phyloP scores from a whole-genome alignment of 2,888 invertebrate species.

The Holacanthella duospinosa region DNA sequence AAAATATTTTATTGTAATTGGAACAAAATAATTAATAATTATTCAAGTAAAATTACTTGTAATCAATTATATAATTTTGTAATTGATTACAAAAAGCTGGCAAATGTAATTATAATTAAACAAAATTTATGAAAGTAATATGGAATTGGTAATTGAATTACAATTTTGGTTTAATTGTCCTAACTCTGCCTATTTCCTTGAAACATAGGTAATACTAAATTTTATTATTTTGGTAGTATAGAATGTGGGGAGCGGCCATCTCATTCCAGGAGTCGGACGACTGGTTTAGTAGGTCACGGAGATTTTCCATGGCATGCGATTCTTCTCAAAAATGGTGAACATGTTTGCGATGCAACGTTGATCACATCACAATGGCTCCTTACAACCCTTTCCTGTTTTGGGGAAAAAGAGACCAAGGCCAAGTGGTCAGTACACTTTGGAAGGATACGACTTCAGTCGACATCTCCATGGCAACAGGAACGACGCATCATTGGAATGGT shows the following conservation, averaged over 20 bases:
- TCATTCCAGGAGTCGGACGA: constrained; percentile 42
- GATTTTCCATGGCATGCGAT: constrained; percentile 76
- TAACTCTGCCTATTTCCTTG: too few relatives aligned
- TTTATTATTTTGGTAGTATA: too few relatives aligned
- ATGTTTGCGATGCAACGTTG: constrained; percentile 78
- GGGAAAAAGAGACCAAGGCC: constrained; percentile 44
- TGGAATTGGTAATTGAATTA: too few relatives aligned
- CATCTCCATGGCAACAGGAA: constrained; percentile 80
- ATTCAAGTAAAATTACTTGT: too few relatives aligned
- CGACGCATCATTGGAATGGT: constrained; percentile 59
- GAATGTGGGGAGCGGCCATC: constrained; percentile 59
- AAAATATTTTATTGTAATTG: too few relatives aligned
- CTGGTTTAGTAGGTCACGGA: constrained; percentile 46
- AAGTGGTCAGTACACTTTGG: constrained; percentile 26
- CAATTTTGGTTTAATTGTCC: too few relatives aligned
- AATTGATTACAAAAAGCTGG: neutral
- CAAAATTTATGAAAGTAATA: too few relatives aligned
- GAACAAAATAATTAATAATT: too few relatives aligned
- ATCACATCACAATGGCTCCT: constrained; percentile 72
- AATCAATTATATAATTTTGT: too few relatives aligned
- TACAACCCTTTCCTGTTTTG: constrained; percentile 78
- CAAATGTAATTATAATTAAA: constrained; percentile 2
- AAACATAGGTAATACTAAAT: too few relatives aligned
- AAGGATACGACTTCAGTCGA: constrained; percentile 41
- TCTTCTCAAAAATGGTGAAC: constrained; percentile 68